Conservation (phyloP, 2,888 invertebrate genomes). For the Nephrocerus scutellatus region DNA sequence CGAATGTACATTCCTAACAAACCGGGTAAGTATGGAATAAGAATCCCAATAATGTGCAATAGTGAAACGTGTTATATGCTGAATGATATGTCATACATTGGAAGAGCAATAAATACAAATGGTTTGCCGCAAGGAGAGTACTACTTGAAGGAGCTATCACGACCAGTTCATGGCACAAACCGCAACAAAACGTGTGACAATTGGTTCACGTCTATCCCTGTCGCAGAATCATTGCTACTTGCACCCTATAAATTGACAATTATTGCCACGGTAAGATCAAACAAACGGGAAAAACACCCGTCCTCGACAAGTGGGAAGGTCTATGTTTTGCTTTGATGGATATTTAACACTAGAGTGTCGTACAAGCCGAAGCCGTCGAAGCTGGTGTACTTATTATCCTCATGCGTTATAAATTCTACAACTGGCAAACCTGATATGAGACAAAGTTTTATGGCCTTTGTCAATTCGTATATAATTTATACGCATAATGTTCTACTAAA, state of each 20-base stretch:
- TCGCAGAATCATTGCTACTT: slow-evolving; percentile 14
- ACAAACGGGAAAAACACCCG: slow-evolving; percentile 19
- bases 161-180: too few relatives aligned
- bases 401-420: slow-evolving; percentile 1
- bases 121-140: slow-evolving; percentile 13
- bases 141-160: slow-evolving; percentile 21
- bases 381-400: too few relatives aligned
- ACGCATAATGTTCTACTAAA: too few relatives aligned
- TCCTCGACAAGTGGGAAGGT: too few relatives aligned
- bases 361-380: slow-evolving; percentile 8
- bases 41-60: slow-evolving; percentile 9
- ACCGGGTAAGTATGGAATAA: slow-evolving; percentile 13
- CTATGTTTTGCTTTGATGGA: too few relatives aligned
- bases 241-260: slow-evolving; percentile 16
- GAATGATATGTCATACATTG: slow-evolving; percentile 12
- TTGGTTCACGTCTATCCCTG: too few relatives aligned
- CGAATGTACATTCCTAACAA: slow-evolving; percentile 15
- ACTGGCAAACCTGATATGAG: neutral
- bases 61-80: slow-evolving; percentile 9
- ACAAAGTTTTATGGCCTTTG: too few relatives aligned
- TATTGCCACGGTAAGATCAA: slow-evolving; percentile 13
- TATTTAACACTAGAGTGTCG: too few relatives aligned
- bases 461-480: too few relatives aligned
- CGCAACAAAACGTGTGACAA: too few relatives aligned
- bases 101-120: too few relatives aligned